Base-by-base conservation (phyloP, 2,888 invertebrate genomes). In the Hypselothyrea guttata region DNA sequence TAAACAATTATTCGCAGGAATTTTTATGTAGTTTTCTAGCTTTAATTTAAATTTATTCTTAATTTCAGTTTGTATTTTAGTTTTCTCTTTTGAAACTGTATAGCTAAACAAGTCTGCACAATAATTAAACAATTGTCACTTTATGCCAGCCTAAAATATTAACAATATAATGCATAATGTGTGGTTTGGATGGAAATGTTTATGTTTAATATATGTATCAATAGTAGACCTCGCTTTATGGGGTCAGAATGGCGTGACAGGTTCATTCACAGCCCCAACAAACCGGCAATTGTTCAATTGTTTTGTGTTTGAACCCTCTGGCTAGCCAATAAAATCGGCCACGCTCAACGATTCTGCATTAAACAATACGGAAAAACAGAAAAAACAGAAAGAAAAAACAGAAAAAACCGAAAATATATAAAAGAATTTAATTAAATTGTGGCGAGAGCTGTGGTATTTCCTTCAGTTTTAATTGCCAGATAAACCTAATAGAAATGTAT, bases 291-390 rank as follows among this genome's bases (percentile, higher is more conserved):
- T 84, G 75, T 85, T 71, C 56, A 85, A 85, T 75, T 78, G 75
- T 59, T 82, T 82, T 77, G 79, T 61, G 60, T 61, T 69, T 49
- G 65, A 35, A 55, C 40, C 54, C 46, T 30, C 57, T 28, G 60
- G 83, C 61, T 61, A 71, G 67, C 67, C 83, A 77, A 84, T 85
- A 78, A 85, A 83, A 66, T 66, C 45, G 63, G 75, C 58, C 83
- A 83, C 85, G 85, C 76, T 75, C 57, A 49, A 37, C 79, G 71
- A 67, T 75, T 63, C 52, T 42, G 30, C 15, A 13, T 40, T 2
- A 48, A 9, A 45, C n/a, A n/a, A n/a, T n/a, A n/a, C n/a, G n/a
- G n/a, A n/a, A n/a, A n/a, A n/a, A n/a, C n/a, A n/a, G n/a, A n/a
- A n/a, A n/a, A n/a, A n/a, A n/a, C n/a, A n/a, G n/a, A n/a, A n/a